phyloP scores from a whole-genome alignment of 2,797 vertebrate species.

The Paratrypauchen microcephalus region DNA sequence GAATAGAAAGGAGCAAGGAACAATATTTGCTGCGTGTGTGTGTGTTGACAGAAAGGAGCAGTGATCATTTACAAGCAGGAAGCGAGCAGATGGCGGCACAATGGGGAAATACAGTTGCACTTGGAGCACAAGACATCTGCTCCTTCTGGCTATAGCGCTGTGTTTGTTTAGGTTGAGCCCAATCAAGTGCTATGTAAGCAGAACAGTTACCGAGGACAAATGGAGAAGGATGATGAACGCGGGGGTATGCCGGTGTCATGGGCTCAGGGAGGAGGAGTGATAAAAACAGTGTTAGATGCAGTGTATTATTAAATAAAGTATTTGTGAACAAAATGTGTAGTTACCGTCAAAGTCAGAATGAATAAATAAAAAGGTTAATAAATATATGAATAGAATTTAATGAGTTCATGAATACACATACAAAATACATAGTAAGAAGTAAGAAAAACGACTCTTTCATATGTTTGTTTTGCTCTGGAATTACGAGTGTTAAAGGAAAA shows the following conservation, averaged over 20 bases:
- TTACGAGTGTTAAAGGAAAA: no score
- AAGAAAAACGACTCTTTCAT: no score
- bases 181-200: conserved; percentile 27
- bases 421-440: no score
- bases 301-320: no score
- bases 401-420: no score
- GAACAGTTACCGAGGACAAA: conserved; percentile 20
- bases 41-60: conserved; percentile 48
- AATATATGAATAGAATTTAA: no score
- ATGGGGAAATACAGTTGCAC: conserved; percentile 35
- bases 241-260: neutral
- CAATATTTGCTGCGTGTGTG: conserved; percentile 18
- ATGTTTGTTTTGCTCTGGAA: no score
- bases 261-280: no score
- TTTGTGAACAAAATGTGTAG: no score
- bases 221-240: neutral
- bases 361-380: no score
- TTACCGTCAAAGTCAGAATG: no score
- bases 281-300: no score
- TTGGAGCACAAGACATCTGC: conserved; percentile 23
- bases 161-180: conserved; percentile 37
- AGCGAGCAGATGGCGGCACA: conserved; percentile 41
- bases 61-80: conserved; percentile 42
- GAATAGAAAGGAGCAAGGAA: conserved; percentile 25
- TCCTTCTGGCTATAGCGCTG: conserved; percentile 7